phyloP scores from a whole-genome alignment of 2,888 invertebrate species.

The Cephus runcator region DNA sequence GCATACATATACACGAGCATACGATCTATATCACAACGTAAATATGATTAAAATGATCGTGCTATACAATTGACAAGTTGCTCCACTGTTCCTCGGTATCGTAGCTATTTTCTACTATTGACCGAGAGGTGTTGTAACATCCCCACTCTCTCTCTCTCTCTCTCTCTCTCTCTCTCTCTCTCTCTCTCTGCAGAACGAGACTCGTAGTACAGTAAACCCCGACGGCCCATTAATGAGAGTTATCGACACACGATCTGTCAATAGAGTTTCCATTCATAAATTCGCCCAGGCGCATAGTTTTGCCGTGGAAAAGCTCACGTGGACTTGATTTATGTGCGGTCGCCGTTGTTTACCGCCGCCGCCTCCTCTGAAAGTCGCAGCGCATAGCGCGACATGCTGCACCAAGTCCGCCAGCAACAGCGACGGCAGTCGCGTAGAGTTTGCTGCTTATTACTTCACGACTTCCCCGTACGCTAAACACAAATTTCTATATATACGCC shows the following conservation, averaged over 20 bases:
- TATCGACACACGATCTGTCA: slow-evolving; percentile 54
- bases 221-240: slow-evolving; percentile 49
- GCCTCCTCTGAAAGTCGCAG: neutral
- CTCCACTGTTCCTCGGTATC: neutral
- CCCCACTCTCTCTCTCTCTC: neutral
- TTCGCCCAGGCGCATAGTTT: slow-evolving; percentile 47
- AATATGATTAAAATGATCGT: neutral
- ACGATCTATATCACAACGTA: neutral
- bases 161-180: too few species aligned
- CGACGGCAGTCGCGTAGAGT: too few species aligned
- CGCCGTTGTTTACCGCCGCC: slow-evolving; percentile 8
- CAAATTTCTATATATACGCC: neutral
- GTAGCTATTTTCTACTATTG: neutral
- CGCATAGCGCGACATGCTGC: neutral
- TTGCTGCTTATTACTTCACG: neutral
- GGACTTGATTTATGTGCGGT: slow-evolving; percentile 25
- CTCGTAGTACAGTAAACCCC: slow-evolving; percentile 17
- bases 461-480: neutral
- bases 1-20: neutral
- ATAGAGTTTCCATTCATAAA: slow-evolving; percentile 56
- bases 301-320: slow-evolving; percentile 48
- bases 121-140: neutral
- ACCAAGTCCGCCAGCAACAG: too few species aligned
- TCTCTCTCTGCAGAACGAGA: neutral
- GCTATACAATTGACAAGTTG: neutral